Evolutionary conservation across 53 echinoderm and acorn worm species (phyloP).

Genomic region (Zoroaster sp.): DNA sequence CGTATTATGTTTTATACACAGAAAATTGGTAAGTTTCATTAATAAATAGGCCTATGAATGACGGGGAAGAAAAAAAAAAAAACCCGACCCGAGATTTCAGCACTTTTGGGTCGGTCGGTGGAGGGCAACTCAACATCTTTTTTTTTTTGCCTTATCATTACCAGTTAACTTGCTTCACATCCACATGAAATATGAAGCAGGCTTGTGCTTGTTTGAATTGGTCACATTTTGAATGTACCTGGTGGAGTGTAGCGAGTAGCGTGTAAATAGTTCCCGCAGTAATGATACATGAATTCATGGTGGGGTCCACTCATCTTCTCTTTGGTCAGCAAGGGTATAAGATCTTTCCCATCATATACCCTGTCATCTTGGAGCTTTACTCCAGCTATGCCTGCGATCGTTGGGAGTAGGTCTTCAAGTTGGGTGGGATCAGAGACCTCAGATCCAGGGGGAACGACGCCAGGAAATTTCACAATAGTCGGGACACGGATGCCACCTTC

Average conservation of each 20-base stretch:
- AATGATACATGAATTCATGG: constrained; percentile 90
- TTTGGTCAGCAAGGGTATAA: constrained; percentile 74
- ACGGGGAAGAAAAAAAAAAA: too few relatives aligned
- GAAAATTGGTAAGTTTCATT: too few relatives aligned
- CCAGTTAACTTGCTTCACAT: too few relatives aligned
- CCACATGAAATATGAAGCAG: too few relatives aligned
- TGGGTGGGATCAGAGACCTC: constrained; percentile 85
- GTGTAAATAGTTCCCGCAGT: constrained; percentile 90
- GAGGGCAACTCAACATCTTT: too few relatives aligned
- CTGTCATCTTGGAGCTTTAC: constrained; percentile 62
- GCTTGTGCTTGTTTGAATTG: neutral
- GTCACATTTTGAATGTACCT: neutral
- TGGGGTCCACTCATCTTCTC: constrained; percentile 50
- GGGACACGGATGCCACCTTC: constrained; percentile 98
- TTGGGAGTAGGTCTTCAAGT: constrained; percentile 78
- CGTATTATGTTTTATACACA: too few relatives aligned
- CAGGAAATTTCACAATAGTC: constrained; percentile 80
- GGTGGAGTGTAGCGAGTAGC: constrained; percentile 79
- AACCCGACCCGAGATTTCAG: too few relatives aligned
- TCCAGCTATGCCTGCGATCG: constrained; percentile 73
- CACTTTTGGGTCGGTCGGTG: too few relatives aligned
- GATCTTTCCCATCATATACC: constrained; percentile 82
- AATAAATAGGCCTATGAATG: too few relatives aligned
- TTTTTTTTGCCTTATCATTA: too few relatives aligned
- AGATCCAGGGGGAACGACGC: constrained; percentile 63